Evolutionary conservation across 1,140 invertebrate genomes (phyloP), one percentile per base, ranked within the genome.

Genomic region (Pseudomyrmex concolor): DNA sequence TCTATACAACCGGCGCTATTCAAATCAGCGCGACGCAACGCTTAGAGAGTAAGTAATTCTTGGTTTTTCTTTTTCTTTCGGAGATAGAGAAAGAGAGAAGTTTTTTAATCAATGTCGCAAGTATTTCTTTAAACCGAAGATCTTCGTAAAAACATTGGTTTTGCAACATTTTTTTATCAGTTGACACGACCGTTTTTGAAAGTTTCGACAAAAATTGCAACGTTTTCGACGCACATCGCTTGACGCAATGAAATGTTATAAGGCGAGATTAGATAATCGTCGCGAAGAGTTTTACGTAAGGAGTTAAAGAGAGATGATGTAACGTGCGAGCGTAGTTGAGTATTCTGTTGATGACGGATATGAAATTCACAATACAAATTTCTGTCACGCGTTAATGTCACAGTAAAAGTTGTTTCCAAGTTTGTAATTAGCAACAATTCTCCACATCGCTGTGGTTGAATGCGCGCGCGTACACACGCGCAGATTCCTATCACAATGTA

Each of bases 1-100:
- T 50, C 74, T 55, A 77, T 68, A 77, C 76, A 80, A 60, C 19
- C 66, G 43, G 5, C 54, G 54, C 76, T 71, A 80, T 80, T 80
- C 66, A 80, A 80, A 80, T 80, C 76, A 80, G 45, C 12, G 48
- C 73, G 73, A 76, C 34, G 9, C 51, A 25, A 43, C 34, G 64
- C 19, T 34, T 34, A 34, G 34, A 34, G 5, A 0, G n/a, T 7
- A 34, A 34, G 34, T 34, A 34, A 34, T 34, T 34, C 34, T 7
- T 34, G 5, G 0, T 34, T 5, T 34, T 34, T 34, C 34, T 34
- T 34, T 34, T 34, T 34, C 5, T 34, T 7, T 34, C 34, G 34
- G 0, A 34, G 34, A 34, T 4, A 7, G 5, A 34, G 5, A 34
- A 0, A 22, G 22, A 22, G 0, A 34, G 34, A 34, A 34, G 5